A percentile compares a stretch with the other conserved stretches of the same genome.
phyloP scores from a whole-genome alignment of 92 coral and sea anemone genomes.

The Desmophyllum pertusum region DNA sequence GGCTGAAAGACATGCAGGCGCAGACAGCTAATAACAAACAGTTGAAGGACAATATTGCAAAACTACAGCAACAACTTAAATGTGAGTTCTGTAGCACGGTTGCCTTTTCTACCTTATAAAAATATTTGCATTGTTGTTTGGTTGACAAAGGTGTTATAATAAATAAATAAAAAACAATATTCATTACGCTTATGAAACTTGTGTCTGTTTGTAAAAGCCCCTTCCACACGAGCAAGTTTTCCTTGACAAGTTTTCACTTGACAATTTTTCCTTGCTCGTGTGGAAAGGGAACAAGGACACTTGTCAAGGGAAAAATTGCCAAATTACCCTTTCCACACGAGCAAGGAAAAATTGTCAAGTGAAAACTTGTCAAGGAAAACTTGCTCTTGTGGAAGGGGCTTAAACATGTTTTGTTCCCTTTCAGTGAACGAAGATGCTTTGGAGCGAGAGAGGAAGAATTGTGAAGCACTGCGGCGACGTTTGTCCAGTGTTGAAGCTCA shows the following conservation, averaged over 20 bases:
- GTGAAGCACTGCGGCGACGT: conserved; percentile 70
- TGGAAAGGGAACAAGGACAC: too few species aligned
- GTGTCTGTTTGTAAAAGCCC: neutral
- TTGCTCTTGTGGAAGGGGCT: too few species aligned
- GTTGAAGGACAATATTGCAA: conserved; percentile 61
- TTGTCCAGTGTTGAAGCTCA: conserved; percentile 70
- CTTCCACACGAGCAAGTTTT: too few species aligned
- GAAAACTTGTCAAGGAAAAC: too few species aligned
- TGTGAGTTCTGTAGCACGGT: conserved; percentile 45
- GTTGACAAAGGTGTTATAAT: neutral
- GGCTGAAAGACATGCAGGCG: conserved; percentile 67
- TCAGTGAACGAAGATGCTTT: conserved; percentile 72
- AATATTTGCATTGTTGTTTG: neutral
- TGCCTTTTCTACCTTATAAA: neutral
- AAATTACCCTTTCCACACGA: too few species aligned
- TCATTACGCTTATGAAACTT: too few species aligned
- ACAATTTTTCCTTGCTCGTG: too few species aligned
- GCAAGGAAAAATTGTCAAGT: too few species aligned
- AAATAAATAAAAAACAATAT: too few species aligned
- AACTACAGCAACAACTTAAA: conserved; percentile 80
- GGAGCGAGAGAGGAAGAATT: conserved; percentile 66
- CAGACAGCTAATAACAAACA: conserved; percentile 63
- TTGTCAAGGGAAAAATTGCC: too few species aligned
- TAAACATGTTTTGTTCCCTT: neutral
- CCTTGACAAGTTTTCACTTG: too few species aligned